Evolutionary conservation across 2,797 vertebrate species (phyloP), one percentile per base, ranked within the genome.

Genomic region (Erethizon dorsatum): DNA sequence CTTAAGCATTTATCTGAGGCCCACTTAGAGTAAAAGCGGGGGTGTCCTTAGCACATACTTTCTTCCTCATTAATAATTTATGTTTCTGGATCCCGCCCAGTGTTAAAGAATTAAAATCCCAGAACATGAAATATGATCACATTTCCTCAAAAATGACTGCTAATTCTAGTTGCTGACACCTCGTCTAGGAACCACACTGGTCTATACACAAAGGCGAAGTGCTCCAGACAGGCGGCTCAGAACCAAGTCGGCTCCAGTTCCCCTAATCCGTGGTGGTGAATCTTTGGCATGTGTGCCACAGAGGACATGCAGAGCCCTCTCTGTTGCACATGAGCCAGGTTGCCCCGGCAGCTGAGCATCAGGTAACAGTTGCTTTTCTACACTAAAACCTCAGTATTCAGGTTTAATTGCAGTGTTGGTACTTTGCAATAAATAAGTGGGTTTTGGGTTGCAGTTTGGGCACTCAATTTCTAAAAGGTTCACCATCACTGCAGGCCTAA

Each of bases 121-220:
- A 94, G 28, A 90, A 45, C 5, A 84, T 78, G 63, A 96, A 93
- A 83, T 86, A 78, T 24, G n/a, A 88, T n/a, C 50, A 88, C 1
- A n/a, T 73, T 67, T 80, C 47, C 41, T 65, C 67, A 83, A 86
- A 96, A 79, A 57, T 17, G 15, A 90, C 6, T 45, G n/a, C 54
- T n/a, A 83, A 82, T 83, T 88, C 45, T 28, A 71, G 20, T 56
- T 85, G 24, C 24, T 63, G 63, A 73, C 52, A 24, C 41, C 75
- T 94, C 28, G 90, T 90, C 50, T 31, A 83, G 77, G 92, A 96
- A 91, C n/a, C 71, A 84, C 22, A 67, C 0, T 90, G 50, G n/a
- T 50, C n/a, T 14, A 6, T 67, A 33, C 6, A 63, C 24, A 83
- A 75, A 90, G 6, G 78, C n/a, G 88, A 87, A 80, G 52, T 77